phyloP scores from a whole-genome alignment of 2,113 vertebrate species.

The Acrocephalus kingi region DNA sequence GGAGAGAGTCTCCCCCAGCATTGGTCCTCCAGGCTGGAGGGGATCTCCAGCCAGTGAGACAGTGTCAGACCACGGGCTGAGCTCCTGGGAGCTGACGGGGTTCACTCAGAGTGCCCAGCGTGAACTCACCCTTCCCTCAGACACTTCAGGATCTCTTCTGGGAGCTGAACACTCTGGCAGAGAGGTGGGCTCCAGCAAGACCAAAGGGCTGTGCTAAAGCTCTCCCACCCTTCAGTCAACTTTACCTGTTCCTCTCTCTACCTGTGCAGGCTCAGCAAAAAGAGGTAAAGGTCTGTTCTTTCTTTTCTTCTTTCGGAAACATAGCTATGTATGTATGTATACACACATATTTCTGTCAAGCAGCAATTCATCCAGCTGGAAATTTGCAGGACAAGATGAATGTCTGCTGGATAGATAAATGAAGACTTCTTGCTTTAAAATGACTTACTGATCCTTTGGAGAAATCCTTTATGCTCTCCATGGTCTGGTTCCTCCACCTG shows the following conservation, averaged over 20 bases:
- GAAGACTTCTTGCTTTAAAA: background rate
- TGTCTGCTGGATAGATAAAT: background rate
- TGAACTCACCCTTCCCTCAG: background rate
- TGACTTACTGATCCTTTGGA: background rate
- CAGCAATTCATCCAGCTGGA: background rate
- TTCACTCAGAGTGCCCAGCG: background rate
- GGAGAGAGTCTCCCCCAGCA: slow-evolving; percentile 27
- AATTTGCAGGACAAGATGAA: background rate
- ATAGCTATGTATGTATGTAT: background rate
- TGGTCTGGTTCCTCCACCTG: background rate
- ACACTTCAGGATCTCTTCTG: background rate
- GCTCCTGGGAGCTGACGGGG: background rate
- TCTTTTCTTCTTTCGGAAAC: slow-evolving; percentile 1
- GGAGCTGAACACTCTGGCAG: background rate
- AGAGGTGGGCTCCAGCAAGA: slow-evolving; percentile 31
- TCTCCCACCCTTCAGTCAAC: background rate
- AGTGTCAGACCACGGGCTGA: background rate
- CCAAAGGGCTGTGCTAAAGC: background rate
- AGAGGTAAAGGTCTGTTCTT: slow-evolving; percentile 46
- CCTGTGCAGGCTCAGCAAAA: slow-evolving; percentile 34
- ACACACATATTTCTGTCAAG: background rate
- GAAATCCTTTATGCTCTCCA: background rate
- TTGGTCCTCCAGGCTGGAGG: slow-evolving; percentile 17
- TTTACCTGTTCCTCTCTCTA: background rate
- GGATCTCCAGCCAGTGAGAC: slow-evolving; percentile 30